phyloP scores from a whole-genome alignment of 2,888 invertebrate genomes.

The Drosophila meridiana region DNA sequence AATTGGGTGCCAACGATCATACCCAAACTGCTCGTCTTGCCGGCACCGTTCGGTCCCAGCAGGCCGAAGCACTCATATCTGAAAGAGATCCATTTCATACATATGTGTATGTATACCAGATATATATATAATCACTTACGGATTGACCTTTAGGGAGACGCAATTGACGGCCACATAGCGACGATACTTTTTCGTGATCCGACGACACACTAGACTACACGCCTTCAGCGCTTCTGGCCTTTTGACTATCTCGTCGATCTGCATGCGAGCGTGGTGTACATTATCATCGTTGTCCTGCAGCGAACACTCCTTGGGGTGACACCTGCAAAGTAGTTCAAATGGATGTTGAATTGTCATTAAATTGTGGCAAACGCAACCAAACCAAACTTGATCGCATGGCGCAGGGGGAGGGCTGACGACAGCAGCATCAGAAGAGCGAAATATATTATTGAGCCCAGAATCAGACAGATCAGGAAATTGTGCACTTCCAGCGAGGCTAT shows the following conservation, averaged over 20 bases:
- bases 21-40: slow-evolving; percentile 93
- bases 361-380: slow-evolving; percentile 6
- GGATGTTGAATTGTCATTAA: slow-evolving; percentile 3
- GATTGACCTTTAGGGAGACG: slow-evolving; percentile 32
- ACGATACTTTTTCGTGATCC: slow-evolving; percentile 2
- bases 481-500: accelerated
- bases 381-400: slow-evolving; percentile 33
- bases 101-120: too few relatives aligned
- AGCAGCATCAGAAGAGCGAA: slow-evolving; percentile 24
- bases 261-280: background rate
- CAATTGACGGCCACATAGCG: slow-evolving; percentile 10
- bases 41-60: slow-evolving; percentile 93
- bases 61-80: slow-evolving; percentile 91
- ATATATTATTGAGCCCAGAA: background rate
- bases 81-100: background rate
- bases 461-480: background rate
- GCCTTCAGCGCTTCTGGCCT: slow-evolving; percentile 1
- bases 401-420: background rate
- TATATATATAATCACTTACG: slow-evolving; percentile 22
- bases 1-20: slow-evolving; percentile 92
- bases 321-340: slow-evolving; percentile 14
- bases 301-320: background rate
- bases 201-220: slow-evolving; percentile 21
- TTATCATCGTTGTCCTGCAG: background rate
- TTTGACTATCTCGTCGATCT: slow-evolving; percentile 11